Evolutionary conservation across 1,140 invertebrate genomes (phyloP).

Genomic region (Colletes gigas): DNA sequence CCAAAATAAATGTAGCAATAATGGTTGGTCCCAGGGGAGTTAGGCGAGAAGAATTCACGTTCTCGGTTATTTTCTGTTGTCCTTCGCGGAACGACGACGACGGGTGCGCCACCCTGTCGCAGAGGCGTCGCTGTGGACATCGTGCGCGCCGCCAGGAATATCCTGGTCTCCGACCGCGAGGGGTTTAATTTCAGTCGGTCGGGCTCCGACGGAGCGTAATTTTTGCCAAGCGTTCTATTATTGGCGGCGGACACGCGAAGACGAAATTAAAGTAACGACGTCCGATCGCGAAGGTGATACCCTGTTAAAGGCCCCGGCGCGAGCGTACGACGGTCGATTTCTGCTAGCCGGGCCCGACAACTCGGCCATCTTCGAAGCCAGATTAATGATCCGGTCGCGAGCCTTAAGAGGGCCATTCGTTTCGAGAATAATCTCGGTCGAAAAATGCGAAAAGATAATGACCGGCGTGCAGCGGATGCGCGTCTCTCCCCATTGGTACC

Average conservation of each 20-base stretch:
- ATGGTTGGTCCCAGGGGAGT: too few relatives aligned
- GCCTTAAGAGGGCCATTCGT: constrained; percentile 62
- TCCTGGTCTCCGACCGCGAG: background rate
- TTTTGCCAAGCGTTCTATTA: constrained; percentile 10
- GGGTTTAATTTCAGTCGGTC: background rate
- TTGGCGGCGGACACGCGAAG: constrained; percentile 11
- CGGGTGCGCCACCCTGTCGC: background rate
- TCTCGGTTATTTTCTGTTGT: too few relatives aligned
- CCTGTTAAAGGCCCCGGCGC: background rate
- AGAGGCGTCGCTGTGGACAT: background rate
- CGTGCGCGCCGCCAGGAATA: background rate
- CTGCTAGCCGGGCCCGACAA: constrained; percentile 2
- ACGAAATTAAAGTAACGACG: constrained; percentile 40
- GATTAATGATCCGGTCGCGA: constrained; percentile 61
- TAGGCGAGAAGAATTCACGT: too few relatives aligned
- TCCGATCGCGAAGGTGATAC: constrained; percentile 19
- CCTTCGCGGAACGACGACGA: too few relatives aligned
- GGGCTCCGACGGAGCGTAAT: background rate
- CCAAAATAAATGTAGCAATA: too few relatives aligned
- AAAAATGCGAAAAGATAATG: constrained; percentile 66
- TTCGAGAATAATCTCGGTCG: constrained; percentile 63
- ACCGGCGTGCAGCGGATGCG: constrained; percentile 31
- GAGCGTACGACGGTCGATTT: constrained; percentile 19
- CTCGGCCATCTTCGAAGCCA: constrained; percentile 56
- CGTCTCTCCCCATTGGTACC: constrained; percentile 10